Evolutionary conservation across 2,888 invertebrate genomes (phyloP).

Genomic region (Halictus ligatus): DNA sequence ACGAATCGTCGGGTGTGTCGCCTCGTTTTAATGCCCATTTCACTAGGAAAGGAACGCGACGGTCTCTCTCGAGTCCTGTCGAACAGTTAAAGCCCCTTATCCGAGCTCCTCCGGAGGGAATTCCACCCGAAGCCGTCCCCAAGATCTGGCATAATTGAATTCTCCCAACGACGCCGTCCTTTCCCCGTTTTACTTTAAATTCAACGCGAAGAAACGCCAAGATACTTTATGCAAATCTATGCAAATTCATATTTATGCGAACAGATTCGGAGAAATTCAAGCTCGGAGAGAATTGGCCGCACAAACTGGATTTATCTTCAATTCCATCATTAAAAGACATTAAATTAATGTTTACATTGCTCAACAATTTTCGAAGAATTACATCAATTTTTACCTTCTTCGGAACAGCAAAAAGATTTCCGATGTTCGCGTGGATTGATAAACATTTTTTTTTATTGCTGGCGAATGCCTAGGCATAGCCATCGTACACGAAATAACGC

Average conservation of each 20-base stretch:
- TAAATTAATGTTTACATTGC: too few relatives aligned
- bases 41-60: constrained; percentile 40
- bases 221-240: neutral
- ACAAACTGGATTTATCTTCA: too few relatives aligned
- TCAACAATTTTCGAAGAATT: too few relatives aligned
- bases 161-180: neutral
- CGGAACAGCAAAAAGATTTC: neutral
- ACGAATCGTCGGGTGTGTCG: constrained; percentile 77
- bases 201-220: neutral
- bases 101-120: constrained; percentile 20
- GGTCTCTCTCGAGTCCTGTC: constrained; percentile 23
- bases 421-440: neutral
- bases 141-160: constrained; percentile 23
- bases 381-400: too few relatives aligned
- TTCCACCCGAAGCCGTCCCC: constrained; percentile 20
- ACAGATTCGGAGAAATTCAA: too few relatives aligned
- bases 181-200: neutral
- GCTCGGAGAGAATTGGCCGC: too few relatives aligned
- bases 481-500: neutral
- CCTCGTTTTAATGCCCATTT: constrained; percentile 69
- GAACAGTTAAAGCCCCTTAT: constrained; percentile 54
- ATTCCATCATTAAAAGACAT: too few relatives aligned
- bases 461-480: neutral
- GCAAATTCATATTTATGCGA: neutral
- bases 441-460: neutral